Evolutionary conservation across 2,797 vertebrate species (phyloP).

Genomic region (Pseudomugil tenellus): DNA sequence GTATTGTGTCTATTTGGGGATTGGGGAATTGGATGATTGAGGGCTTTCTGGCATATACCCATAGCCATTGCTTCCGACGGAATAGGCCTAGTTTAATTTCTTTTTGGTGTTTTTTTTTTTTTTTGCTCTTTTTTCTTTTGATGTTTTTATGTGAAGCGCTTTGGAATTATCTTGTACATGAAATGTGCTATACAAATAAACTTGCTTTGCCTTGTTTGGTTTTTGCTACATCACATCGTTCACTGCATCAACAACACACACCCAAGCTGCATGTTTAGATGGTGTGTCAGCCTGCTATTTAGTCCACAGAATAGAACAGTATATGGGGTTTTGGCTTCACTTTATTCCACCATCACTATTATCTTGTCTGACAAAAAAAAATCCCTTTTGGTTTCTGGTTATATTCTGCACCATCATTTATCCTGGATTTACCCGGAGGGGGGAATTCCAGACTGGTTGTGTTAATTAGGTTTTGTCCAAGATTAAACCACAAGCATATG

Average conservation of each 20-base stretch:
- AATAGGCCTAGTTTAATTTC: no score
- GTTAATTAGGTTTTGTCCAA: background rate
- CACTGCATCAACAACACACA: background rate
- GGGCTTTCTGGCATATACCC: no score
- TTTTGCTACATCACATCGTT: background rate
- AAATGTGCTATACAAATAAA: no score
- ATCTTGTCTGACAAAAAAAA: background rate
- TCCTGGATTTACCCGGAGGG: background rate
- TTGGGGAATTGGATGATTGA: no score
- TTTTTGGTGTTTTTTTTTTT: no score
- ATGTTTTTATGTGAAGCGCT: no score
- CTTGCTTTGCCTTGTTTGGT: no score
- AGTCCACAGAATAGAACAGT: background rate
- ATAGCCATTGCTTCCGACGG: no score
- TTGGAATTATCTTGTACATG: no score
- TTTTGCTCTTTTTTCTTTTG: no score
- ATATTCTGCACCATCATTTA: background rate
- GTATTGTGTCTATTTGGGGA: no score
- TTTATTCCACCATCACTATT: background rate
- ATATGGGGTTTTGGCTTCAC: background rate
- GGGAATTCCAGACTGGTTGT: background rate
- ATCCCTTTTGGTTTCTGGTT: background rate
- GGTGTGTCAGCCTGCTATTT: background rate
- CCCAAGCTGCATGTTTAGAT: background rate
- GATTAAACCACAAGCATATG: background rate